phyloP scores from a whole-genome alignment of 2,797 vertebrate species.

The Chanos chanos region DNA sequence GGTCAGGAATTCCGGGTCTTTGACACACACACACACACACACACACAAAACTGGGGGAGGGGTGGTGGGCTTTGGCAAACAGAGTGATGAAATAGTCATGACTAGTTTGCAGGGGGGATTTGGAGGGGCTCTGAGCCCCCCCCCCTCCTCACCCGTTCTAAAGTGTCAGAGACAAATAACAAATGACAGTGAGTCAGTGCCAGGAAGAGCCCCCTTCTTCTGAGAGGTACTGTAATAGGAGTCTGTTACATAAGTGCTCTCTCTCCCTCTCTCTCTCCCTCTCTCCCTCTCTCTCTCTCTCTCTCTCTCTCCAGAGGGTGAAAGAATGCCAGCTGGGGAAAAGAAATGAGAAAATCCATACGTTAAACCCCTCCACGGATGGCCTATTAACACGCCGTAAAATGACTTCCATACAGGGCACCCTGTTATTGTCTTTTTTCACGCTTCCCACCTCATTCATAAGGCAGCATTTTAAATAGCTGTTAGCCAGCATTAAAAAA shows the following conservation, averaged over 20 bases:
- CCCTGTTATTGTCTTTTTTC: constrained; percentile 14
- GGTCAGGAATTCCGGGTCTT: constrained; percentile 59
- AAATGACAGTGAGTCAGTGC: neutral
- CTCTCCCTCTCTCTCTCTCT: neutral
- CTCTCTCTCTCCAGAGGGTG: constrained; percentile 6
- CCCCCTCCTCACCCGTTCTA: neutral
- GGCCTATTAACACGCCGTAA: constrained; percentile 22
- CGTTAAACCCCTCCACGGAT: constrained; percentile 10
- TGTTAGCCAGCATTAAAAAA: neutral
- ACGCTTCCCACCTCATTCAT: constrained; percentile 6
- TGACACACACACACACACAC: neutral
- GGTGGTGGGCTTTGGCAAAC: no score
- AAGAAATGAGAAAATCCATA: neutral
- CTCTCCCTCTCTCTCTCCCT: no score
- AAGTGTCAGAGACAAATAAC: neutral
- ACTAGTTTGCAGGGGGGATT: no score
- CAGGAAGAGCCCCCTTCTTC: constrained; percentile 10
- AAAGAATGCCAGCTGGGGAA: constrained; percentile 4
- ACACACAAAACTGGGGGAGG: no score
- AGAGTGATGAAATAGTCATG: no score
- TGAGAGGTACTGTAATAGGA: constrained; percentile 27
- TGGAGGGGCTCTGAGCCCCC: neutral
- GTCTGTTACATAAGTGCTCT: constrained; percentile 31
- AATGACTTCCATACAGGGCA: constrained; percentile 1
- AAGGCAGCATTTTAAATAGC: neutral